Evolutionary conservation across 1,140 invertebrate species (phyloP), one percentile per base, ranked within the genome.

Genomic region (Drosophila mauritiana): DNA sequence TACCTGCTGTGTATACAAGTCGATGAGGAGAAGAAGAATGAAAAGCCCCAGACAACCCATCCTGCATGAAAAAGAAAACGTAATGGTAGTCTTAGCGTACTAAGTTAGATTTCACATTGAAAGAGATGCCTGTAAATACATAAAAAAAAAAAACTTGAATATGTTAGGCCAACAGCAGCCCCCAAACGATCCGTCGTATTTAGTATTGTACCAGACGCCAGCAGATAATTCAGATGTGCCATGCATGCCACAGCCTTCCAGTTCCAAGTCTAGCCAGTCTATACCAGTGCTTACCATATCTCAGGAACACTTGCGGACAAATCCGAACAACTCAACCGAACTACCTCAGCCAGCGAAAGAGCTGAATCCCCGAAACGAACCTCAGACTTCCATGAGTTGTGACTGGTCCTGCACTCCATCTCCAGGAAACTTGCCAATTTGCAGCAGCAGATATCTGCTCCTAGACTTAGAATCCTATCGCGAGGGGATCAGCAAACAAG

Each of bases 1-100:
- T 85, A 85, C 82, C 82, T 83, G 80, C 82, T 86, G 78, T 85
- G 78, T 86, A 85, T 85, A 81, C 76, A 73, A 63, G 70, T 75
- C 73, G 39, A 64, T 13, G 31, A 40, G 48, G 42, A 17, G n/a
- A 48, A 43, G 55, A 49, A 17, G 17, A 43, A 34, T 39, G 20
- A 43, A 52, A 45, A 13, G 37, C 37, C 37, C 40, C 40, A 17
- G 64, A 70, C 39, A 62, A 40, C 31, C 31, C 65, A 43, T 46
- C 31, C 25, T 58, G 58, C 63, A 67, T 63, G 53, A 58, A 20
- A 34, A 58, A 15, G 1, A 20, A 8, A 54, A 65, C 31, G 15
- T 61, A 74, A 56, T 20, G 51, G 37, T 62, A 62, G 39, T 37
- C 36, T 43, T 43, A 73, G 69, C 40, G n/a, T 40, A 13, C 15